Conservation (phyloP, 2,888 invertebrate species). For the Biston stratarius region DNA sequence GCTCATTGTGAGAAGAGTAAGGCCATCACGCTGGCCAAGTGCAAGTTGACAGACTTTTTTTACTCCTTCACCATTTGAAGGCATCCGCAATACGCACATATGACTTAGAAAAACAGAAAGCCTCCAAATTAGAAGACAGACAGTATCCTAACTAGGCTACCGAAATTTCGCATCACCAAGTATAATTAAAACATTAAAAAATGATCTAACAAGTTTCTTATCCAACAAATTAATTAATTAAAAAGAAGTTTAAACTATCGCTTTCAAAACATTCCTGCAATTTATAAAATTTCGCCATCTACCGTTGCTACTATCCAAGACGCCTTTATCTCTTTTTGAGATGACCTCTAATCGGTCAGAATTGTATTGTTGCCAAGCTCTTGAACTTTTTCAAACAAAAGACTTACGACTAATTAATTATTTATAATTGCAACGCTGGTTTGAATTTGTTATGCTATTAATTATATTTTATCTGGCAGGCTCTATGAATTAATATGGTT, state of each 20-base stretch:
- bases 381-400: slow-evolving; percentile 35
- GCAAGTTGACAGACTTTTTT: no score
- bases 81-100: no score
- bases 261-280: slow-evolving; percentile 8
- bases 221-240: slow-evolving; percentile 7
- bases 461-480: slow-evolving; percentile 27
- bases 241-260: not conserved
- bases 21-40: no score
- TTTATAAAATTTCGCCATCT: slow-evolving; percentile 19
- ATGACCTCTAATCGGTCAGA: slow-evolving; percentile 9
- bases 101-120: no score
- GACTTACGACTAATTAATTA: slow-evolving; percentile 29
- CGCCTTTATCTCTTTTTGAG: slow-evolving; percentile 19
- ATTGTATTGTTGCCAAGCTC: slow-evolving; percentile 35
- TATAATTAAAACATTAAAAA: no score
- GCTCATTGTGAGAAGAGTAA: no score
- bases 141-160: no score
- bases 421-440: slow-evolving; percentile 27
- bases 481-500: slow-evolving; percentile 8
- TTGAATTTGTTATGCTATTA: slow-evolving; percentile 31
- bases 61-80: no score
- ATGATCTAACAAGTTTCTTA: not conserved
- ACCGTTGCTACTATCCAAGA: slow-evolving; percentile 10
- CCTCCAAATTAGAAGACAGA: no score
- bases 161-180: no score